Percentiles rank a stretch among this genome's conserved stretches.
phyloP scores from a whole-genome alignment of 2,888 invertebrate species.

The Dryomyza anilis region DNA sequence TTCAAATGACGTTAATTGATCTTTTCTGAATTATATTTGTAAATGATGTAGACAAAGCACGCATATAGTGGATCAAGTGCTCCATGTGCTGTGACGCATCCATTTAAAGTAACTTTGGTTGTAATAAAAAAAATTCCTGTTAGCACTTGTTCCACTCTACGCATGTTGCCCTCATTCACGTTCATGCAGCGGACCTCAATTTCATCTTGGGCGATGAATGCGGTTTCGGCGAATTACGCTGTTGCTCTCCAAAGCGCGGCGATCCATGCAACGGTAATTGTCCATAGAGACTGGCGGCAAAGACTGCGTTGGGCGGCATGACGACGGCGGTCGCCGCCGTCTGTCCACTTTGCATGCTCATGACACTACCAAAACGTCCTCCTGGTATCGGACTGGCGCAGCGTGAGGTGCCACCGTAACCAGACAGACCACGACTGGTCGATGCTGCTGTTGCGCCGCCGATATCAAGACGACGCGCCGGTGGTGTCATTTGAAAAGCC shows the following conservation, averaged over 20 bases:
- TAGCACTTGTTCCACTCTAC: too few species aligned
- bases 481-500: constrained; percentile 72
- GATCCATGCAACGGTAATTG: constrained; percentile 66
- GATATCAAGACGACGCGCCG: constrained; percentile 66
- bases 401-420: constrained; percentile 44
- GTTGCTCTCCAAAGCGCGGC: constrained; percentile 65
- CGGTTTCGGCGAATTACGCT: constrained; percentile 67
- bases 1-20: too few species aligned
- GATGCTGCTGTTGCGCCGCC: too few species aligned
- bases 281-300: constrained; percentile 34
- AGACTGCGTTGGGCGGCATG: constrained; percentile 24
- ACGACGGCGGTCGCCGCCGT: constrained; percentile 33
- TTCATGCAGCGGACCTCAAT: constrained; percentile 70
- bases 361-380: constrained; percentile 66
- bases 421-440: constrained; percentile 38
- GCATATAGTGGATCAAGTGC: too few species aligned
- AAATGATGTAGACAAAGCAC: too few species aligned
- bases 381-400: constrained; percentile 65
- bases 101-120: too few species aligned
- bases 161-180: too few species aligned
- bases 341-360: constrained; percentile 65
- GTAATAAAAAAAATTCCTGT: too few species aligned
- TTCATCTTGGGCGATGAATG: constrained; percentile 92
- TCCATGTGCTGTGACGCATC: too few species aligned
- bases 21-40: too few species aligned